These are phyloP conservation scores for Montifringilla adamsi DNA, from an alignment of 2,113 vertebrate genomes.

Conservation along the genomic window DNA sequence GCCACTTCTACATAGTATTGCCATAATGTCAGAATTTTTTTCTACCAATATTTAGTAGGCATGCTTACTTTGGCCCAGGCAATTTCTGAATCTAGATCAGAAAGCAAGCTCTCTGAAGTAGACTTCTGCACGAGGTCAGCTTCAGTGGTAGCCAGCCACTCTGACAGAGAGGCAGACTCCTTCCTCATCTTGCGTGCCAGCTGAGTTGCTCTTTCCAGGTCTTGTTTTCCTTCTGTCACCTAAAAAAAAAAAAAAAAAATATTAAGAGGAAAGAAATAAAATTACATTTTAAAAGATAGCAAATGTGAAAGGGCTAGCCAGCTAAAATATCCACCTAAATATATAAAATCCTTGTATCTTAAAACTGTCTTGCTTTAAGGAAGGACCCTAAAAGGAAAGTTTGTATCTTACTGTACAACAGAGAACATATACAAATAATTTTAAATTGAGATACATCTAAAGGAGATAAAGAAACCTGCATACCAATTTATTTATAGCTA, in stretches of 20 bases:
- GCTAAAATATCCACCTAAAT: background rate
- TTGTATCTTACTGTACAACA: background rate
- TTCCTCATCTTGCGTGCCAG: slow-evolving; percentile 85
- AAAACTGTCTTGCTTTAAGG: background rate
- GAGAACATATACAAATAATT: background rate
- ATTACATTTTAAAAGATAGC: background rate
- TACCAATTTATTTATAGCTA: background rate
- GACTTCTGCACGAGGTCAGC: slow-evolving; percentile 85
- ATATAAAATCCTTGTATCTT: background rate
- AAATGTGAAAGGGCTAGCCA: background rate
- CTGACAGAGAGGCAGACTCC: slow-evolving; percentile 80
- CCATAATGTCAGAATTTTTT: background rate
- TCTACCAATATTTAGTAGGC: background rate
- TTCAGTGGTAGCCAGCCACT: slow-evolving; percentile 85
- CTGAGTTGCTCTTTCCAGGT: slow-evolving; percentile 87
- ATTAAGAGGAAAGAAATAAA: background rate
- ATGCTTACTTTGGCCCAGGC: slow-evolving; percentile 90
- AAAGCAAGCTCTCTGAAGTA: slow-evolving; percentile 78
- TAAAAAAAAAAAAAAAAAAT: slow-evolving; percentile 15
- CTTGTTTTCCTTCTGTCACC: slow-evolving; percentile 97
- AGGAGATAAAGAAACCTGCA: background rate
- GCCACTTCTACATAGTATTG: background rate
- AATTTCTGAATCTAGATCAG: slow-evolving; percentile 88
- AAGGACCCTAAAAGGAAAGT: background rate
- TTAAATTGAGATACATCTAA: background rate